Conservation (phyloP, 2,888 invertebrate species). For the Axea sp. region DNA sequence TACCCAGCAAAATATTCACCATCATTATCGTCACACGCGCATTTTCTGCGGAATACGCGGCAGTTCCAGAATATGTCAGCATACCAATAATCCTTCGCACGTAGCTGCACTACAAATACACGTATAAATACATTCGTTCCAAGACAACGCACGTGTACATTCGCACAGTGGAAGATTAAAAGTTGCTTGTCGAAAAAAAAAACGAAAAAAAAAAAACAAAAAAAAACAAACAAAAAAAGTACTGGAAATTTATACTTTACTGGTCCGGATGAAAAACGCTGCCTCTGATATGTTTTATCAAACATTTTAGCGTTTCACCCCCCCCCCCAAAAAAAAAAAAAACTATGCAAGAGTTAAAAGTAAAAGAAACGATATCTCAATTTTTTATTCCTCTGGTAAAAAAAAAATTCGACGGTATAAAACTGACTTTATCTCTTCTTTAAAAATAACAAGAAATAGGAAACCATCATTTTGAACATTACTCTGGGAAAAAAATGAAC, state of each 20-base stretch:
- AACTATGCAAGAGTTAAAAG: too few species aligned
- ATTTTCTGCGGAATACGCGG: conserved; percentile 33
- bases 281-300: conserved; percentile 41
- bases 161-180: conserved; percentile 70
- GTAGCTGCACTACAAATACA: conserved; percentile 35
- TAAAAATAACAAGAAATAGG: too few species aligned
- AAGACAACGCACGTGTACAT: conserved; percentile 52
- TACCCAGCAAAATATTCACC: conserved; percentile 47
- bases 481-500: too few species aligned
- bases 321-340: too few species aligned
- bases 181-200: conserved; percentile 70
- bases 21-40: conserved; percentile 55
- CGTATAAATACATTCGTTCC: conserved; percentile 53
- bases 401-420: too few species aligned
- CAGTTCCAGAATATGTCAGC: conserved; percentile 42
- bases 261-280: conserved; percentile 36
- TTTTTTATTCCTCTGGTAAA: too few species aligned
- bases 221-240: too few species aligned
- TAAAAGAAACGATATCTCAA: too few species aligned
- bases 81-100: conserved; percentile 50
- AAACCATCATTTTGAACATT: too few species aligned
- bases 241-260: conserved; percentile 35
- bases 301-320: conserved; percentile 34
- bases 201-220: too few species aligned
- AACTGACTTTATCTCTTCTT: too few species aligned